Evolutionary conservation across 2,113 vertebrate genomes (phyloP).

Genomic region (Laterallus jamaicensis): DNA sequence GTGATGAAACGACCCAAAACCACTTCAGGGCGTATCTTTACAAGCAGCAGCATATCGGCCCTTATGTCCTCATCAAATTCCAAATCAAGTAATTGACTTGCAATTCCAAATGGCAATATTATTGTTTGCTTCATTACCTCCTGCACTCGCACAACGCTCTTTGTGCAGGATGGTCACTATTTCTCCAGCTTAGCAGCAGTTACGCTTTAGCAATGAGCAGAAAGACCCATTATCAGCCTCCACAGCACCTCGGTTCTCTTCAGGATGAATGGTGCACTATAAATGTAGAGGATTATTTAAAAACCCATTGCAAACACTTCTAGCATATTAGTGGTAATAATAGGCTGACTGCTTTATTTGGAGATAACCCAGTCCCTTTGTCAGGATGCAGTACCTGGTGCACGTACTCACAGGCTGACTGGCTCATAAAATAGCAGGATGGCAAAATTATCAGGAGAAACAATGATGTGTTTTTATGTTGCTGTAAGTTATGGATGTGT

Average conservation of each 20-base stretch:
- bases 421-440: conserved; percentile 40
- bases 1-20: not conserved
- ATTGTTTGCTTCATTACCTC: conserved; percentile 45
- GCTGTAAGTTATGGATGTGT: conserved; percentile 12
- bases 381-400: not conserved
- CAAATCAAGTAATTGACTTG: conserved; percentile 39
- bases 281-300: conserved; percentile 54
- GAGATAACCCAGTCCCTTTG: conserved; percentile 3
- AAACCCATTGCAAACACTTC: conserved; percentile 53
- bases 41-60: not conserved
- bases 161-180: conserved; percentile 12
- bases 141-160: not conserved
- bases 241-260: conserved; percentile 12
- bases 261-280: conserved; percentile 12
- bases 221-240: conserved; percentile 14
- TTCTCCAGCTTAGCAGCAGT: not conserved
- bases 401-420: not conserved
- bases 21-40: not conserved
- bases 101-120: conserved; percentile 40
- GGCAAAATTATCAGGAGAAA: conserved; percentile 38
- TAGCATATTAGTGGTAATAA: conserved; percentile 27
- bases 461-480: conserved; percentile 33
- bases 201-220: not conserved
- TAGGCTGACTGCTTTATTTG: conserved; percentile 50
- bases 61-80: conserved; percentile 37